A percentile compares a stretch with the other conserved stretches of the same genome.
These are phyloP conservation scores for Aplysia californica DNA, from an alignment of 1,140 invertebrate species.

Conservation along the genomic window DNA sequence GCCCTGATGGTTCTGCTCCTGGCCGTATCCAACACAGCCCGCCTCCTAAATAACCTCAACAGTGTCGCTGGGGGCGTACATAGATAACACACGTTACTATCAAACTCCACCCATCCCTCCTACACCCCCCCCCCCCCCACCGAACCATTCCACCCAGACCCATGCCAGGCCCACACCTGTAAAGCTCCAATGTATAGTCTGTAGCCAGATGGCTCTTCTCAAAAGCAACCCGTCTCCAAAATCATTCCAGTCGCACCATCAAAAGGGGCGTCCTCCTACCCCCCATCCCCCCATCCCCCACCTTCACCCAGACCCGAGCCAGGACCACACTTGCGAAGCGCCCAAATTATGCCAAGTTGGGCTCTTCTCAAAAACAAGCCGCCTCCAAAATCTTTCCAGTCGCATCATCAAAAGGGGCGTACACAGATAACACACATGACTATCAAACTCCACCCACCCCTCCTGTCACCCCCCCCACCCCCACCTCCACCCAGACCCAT, in stretches of 20 bases:
- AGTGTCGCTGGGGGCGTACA: too few relatives aligned
- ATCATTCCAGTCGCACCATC: not conserved
- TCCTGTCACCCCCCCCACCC: not conserved
- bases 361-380: not conserved
- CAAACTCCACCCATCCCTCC: too few relatives aligned
- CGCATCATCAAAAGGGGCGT: not conserved
- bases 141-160: slow-evolving; percentile 79
- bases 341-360: slow-evolving; percentile 83
- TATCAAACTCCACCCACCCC: too few relatives aligned
- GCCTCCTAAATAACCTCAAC: not conserved
- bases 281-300: not conserved
- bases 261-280: not conserved
- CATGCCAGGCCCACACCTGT: slow-evolving; percentile 81
- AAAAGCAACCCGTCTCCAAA: not conserved
- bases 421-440: too few relatives aligned
- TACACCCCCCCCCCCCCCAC: not conserved
- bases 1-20: too few relatives aligned
- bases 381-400: not conserved
- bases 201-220: slow-evolving; percentile 70
- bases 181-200: slow-evolving; percentile 84
- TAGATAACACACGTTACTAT: too few relatives aligned
- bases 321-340: slow-evolving; percentile 78
- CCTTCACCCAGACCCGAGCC: slow-evolving; percentile 82
- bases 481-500: slow-evolving; percentile 79
- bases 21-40: not conserved